phyloP scores from a whole-genome alignment of 2,797 vertebrate genomes.

The Peromyscus melanophrys region DNA sequence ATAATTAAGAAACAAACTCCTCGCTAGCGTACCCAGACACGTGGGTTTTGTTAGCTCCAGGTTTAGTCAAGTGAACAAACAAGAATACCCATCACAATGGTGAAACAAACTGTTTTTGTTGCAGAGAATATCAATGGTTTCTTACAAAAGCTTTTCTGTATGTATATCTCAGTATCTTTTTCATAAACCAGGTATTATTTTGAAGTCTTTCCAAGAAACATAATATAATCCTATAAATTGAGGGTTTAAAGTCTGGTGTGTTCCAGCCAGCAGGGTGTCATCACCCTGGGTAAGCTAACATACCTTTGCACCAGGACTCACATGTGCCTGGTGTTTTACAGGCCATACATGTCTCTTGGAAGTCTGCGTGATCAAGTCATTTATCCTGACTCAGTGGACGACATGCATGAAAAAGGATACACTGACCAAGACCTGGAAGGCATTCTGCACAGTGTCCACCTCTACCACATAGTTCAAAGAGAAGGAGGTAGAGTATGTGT shows the following conservation, averaged over 20 bases:
- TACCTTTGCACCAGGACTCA: background rate
- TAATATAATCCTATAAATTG: slow-evolving; percentile 60
- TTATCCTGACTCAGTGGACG: slow-evolving; percentile 97
- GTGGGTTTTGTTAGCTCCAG: background rate
- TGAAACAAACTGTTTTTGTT: slow-evolving; percentile 58
- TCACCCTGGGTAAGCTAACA: background rate
- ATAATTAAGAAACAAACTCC: background rate
- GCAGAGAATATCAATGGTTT: slow-evolving; percentile 40
- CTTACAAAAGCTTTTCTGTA: background rate
- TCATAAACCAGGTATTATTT: slow-evolving; percentile 65
- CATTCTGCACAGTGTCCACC: slow-evolving; percentile 96
- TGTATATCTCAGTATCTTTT: slow-evolving; percentile 59
- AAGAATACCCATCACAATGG: background rate
- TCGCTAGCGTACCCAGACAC: background rate
- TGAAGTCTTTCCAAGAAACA: slow-evolving; percentile 62
- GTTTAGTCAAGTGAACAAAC: background rate
- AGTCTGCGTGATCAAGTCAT: slow-evolving; percentile 98
- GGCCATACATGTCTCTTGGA: slow-evolving; percentile 99
- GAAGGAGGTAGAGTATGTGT: slow-evolving; percentile 94
- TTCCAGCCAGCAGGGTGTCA: background rate
- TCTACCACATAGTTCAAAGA: slow-evolving; percentile 97
- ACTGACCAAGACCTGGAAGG: slow-evolving; percentile 94
- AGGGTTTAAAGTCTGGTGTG: slow-evolving; percentile 70
- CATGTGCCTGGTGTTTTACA: slow-evolving; percentile 81
- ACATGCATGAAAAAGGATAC: slow-evolving; percentile 95